Conservation (phyloP, 2,888 invertebrate species). For the Antheraea yamamai region DNA sequence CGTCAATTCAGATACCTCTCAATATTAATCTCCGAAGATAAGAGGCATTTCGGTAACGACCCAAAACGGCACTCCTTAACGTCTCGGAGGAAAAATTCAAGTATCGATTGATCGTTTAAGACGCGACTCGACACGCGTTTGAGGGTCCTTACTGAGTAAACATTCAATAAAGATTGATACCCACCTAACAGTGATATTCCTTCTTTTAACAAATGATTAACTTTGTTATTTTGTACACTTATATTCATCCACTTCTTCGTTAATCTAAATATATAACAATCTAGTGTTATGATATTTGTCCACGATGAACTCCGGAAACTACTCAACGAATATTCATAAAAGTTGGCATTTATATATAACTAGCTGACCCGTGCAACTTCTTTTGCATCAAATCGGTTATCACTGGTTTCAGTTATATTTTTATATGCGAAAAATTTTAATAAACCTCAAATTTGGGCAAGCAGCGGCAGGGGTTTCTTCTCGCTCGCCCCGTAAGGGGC, state of each 20-base stretch:
- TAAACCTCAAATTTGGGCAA: too few species aligned
- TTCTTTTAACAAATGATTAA: constrained; percentile 10
- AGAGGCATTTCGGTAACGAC: constrained; percentile 40
- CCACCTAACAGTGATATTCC: constrained; percentile 5
- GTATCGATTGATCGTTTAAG: constrained; percentile 50
- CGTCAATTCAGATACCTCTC: constrained; percentile 26
- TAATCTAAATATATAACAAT: neutral
- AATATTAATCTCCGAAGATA: constrained; percentile 50
- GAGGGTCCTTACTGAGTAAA: constrained; percentile 29
- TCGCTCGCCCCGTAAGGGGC: too few species aligned
- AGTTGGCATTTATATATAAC: too few species aligned
- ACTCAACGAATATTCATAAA: too few species aligned
- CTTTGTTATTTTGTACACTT: constrained; percentile 4
- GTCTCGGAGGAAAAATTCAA: constrained; percentile 46
- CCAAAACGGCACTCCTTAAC: constrained; percentile 35
- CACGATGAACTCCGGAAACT: too few species aligned
- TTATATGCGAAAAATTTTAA: too few species aligned
- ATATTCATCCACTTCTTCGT: neutral
- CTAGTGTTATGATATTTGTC: too few species aligned
- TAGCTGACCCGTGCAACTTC: too few species aligned
- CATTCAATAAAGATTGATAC: constrained; percentile 22
- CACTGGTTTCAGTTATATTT: too few species aligned
- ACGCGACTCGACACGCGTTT: constrained; percentile 47
- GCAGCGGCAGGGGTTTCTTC: too few species aligned
- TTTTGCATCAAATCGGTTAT: too few species aligned